Evolutionary conservation across 2,888 invertebrate genomes (phyloP), one percentile per base, ranked within the genome.

Genomic region (Kryphioiulus occultus): DNA sequence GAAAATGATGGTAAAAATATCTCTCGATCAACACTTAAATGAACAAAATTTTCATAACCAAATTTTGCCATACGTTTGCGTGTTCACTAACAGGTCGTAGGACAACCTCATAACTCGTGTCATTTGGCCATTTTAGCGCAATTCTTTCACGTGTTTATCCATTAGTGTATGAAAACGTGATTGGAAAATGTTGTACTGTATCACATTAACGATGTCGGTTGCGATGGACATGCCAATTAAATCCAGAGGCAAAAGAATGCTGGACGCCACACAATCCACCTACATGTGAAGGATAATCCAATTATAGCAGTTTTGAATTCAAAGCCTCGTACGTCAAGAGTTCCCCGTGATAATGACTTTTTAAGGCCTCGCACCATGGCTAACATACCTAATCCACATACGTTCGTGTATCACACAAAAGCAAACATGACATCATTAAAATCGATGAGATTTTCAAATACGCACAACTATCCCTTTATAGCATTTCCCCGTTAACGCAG

Each of bases 211-310:
- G 30, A 30, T 30, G 78, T 30, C 30, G 78, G 30, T 30, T 26
- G 78, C 22, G 78, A 78, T 30, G 78, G 78, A 30, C 30, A 78
- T 78, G 26, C 78, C 78, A 78, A 78, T 78, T 78, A 78, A 10
- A 15, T 22, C 15, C 30, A 15, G 30, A 15, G 15, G 10, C 30
- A 30, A 15, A 78, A 78, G 30, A 78, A 78, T 78, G 78, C 78
- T 22, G 26, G 26, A 22, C 15, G 22, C 12, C 78, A 78, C 22
- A 15, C 15, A 3, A 10, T 30, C 0, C 78, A 78, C 78, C 78
- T 30, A 78, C 30, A 78, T 22, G 30, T 30, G 78, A 78, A 78
- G 30, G 17, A 17, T 30, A 30, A 78, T 78, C 78, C 30, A 78
- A 78, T 78, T 78, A 78, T 30, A 78, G 30, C 78, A 78, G 78